Base-by-base conservation (phyloP, 2,113 vertebrate species). In the Brevimyrus niger region DNA sequence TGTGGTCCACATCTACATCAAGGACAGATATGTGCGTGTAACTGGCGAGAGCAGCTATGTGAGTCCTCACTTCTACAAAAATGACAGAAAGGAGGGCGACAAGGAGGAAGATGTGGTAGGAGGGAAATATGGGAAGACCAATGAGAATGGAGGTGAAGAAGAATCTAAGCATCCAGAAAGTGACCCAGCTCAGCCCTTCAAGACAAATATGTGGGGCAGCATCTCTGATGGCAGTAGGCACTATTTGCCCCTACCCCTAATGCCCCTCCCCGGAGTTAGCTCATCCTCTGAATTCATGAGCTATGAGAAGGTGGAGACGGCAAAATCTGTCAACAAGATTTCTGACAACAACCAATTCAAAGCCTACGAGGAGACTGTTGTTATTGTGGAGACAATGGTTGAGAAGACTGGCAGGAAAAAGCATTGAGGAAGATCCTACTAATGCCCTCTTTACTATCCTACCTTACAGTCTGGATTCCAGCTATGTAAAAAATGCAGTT, bases 321-420 rank as follows among this genome's bases (percentile, higher is more conserved):
- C 98, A 53, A 98, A 99, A 92, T 97, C 97, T 35, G 96, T 98
- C 0, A 97, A 99, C 95, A 97, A 96, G 93, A 96, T 97, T 89
- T 97, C 97, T 13, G 94, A 95, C 0, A 94, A 91, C 86, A 95
- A 95, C 91, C 97, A 93, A 93, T 93, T 97, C 10, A 96, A 97
- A 92, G 97, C 93, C 0, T 98, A 98, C 0, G 97, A 99, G 94
- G 97, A 99, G 93, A 99, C 97, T 0, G 96, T 97, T 0, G 94
- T 96, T 92, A 96, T 98, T 51, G 94, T 99, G 88, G 98, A 99
- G 94, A 99, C 98, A 0, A 94, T 94, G 94, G 97, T 97, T 73
- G 98, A 97, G 90, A 98, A 98, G 94, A 96, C 96, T n/a, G 96
- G 94, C 92, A 98, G 97, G 95, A 98, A 97, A 94, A 97, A 98